Conservation (phyloP, 2,113 vertebrate species). For the Eleginops maclovinus region DNA sequence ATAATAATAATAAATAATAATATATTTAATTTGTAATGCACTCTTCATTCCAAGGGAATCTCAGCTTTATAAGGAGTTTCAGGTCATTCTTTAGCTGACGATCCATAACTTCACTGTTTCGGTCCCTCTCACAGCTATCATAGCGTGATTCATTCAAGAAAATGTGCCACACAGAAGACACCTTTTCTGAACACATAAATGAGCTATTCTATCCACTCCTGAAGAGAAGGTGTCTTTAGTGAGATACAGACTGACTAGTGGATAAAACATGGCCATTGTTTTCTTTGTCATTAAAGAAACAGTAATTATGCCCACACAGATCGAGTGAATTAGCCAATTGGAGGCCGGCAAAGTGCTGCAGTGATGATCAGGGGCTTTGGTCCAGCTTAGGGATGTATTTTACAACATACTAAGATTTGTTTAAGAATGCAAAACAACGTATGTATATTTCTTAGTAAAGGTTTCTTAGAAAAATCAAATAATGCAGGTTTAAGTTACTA, state of each 20-base stretch:
- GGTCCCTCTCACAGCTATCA: background rate
- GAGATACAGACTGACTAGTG: background rate
- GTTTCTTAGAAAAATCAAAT: background rate
- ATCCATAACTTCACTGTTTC: background rate
- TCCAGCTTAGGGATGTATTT: background rate
- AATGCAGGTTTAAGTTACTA: background rate
- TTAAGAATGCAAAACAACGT: background rate
- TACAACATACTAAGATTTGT: background rate
- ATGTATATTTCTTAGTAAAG: background rate
- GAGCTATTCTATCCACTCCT: background rate
- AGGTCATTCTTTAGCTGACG: too few relatives aligned
- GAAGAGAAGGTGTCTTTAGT: background rate
- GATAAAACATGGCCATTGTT: background rate
- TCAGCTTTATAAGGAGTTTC: too few relatives aligned
- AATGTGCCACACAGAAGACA: background rate
- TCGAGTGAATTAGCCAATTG: slow-evolving; percentile 5
- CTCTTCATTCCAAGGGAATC: too few relatives aligned
- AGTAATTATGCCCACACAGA: background rate
- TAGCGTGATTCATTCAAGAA: background rate
- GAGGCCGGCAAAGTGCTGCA: background rate
- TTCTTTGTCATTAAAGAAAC: background rate
- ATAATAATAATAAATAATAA: too few relatives aligned
- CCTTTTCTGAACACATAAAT: background rate
- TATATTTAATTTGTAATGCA: too few relatives aligned
- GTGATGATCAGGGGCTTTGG: background rate